A percentile compares a stretch with the other conserved stretches of the same genome.
Evolutionary conservation across 2,888 invertebrate genomes (phyloP).

Genomic region (Fragum sueziense): DNA sequence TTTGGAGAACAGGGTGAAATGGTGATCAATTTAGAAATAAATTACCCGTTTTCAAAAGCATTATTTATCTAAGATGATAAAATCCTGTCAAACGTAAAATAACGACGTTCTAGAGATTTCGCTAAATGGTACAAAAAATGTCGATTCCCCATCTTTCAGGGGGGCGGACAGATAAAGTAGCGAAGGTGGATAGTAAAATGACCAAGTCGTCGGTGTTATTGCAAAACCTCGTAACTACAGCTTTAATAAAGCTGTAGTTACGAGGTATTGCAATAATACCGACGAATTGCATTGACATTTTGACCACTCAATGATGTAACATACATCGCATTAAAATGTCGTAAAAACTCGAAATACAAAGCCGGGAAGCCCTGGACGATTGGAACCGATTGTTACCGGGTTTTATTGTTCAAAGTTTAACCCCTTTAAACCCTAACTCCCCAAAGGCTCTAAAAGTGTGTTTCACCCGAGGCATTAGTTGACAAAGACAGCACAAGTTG

Average conservation of each 20-base stretch:
- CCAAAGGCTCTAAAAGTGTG: neutral
- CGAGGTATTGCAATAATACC: no score
- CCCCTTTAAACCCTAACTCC: neutral
- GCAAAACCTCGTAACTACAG: no score
- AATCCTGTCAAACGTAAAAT: conserved; percentile 54
- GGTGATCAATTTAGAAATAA: conserved; percentile 58
- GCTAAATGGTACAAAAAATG: conserved; percentile 42
- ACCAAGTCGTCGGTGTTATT: no score
- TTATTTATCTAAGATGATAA: conserved; percentile 60
- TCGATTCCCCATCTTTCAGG: conserved; percentile 1
- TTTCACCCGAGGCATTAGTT: neutral
- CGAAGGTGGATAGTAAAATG: conserved; percentile 13
- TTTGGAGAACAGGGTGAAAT: conserved; percentile 37
- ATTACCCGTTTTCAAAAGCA: conserved; percentile 55
- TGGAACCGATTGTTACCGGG: conserved; percentile 23
- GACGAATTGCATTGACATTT: conserved; percentile 16
- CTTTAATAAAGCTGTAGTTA: no score
- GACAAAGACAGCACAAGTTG: no score
- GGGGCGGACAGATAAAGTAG: conserved; percentile 26
- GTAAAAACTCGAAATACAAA: conserved; percentile 35
- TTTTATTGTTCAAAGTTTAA: neutral
- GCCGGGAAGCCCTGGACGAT: neutral
- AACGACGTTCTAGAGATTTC: conserved; percentile 30
- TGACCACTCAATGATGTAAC: conserved; percentile 41
- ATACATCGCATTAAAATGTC: conserved; percentile 56